phyloP scores from a whole-genome alignment of 2,113 vertebrate species.

The Phylloscopus trochiloides region DNA sequence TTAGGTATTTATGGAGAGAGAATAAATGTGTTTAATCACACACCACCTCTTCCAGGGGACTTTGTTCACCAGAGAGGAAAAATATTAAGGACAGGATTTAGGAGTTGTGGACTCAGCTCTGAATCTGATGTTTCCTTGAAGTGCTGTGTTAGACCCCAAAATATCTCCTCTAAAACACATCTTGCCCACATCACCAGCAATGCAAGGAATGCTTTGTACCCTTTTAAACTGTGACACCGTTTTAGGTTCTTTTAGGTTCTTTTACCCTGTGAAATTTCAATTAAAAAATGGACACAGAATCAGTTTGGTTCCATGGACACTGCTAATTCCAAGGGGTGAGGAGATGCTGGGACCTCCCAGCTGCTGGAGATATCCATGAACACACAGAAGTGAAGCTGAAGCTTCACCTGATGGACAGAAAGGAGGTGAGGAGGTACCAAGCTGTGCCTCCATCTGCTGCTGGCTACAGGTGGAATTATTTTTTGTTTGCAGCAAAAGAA shows the following conservation, averaged over 20 bases:
- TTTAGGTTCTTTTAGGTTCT: background rate
- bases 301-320: background rate
- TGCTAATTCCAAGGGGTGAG: background rate
- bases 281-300: background rate
- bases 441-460: background rate
- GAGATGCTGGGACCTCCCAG: background rate
- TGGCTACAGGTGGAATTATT: background rate
- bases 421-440: background rate
- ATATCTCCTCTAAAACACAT: background rate
- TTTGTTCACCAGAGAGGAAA: background rate
- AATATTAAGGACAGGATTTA: background rate
- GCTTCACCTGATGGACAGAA: background rate
- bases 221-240: background rate
- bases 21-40: background rate
- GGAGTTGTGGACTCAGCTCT: background rate
- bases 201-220: background rate
- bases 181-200: background rate
- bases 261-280: background rate
- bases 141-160: background rate
- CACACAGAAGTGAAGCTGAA: background rate
- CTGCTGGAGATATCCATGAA: background rate
- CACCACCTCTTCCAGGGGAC: background rate
- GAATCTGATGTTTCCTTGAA: background rate
- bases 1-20: background rate
- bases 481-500: background rate